Evolutionary conservation across 2,888 invertebrate genomes (phyloP), one percentile per base, ranked within the genome.

Genomic region (Tachina fera): DNA sequence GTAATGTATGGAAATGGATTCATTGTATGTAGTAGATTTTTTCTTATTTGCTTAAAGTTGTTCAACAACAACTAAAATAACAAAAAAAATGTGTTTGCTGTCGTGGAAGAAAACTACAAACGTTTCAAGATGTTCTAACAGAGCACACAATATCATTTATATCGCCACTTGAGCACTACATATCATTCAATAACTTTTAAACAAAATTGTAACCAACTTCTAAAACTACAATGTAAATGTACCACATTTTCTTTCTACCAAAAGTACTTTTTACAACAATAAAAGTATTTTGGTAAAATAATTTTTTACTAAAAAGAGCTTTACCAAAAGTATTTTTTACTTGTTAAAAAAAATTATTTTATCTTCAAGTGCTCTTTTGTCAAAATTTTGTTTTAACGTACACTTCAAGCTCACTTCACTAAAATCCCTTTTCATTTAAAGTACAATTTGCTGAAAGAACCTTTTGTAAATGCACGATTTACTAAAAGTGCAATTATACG

Each of bases 1-100:
- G 65, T 56, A 67, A 60, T 47, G 58, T 47, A 71, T 61, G 19
- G 68, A 68, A 83, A 68, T 56, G 53, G 31, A 61, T 72, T 49
- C 49, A 13, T 74, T 58, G 58, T 67, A 61, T 58, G 58, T 67
- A 61, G 16, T 19, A n/a, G 49, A 8, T 67, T 51, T 78, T 78
- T 53, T 67, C 45, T 58, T 70, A 77, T 63, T 60, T 77, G 45
- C 56, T 65, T 49, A 65, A 77, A 68, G 45, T 49, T 68, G 68
- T 68, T 63, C 68, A 60, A 61, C 67, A 78, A 39, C 65, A 70
- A 70, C 22, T 45, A 13, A 41, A 58, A 39, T 9, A 49, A 56
- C 19, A 65, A 49, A n/a, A 58, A 43, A 67, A 60, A 53, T 31
- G 9, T 31, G 5, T 31, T 61, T 14, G 58, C 4, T 58, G 10